These are phyloP conservation scores for Poicephalus meyeri DNA, from an alignment of 2,113 vertebrate genomes.

Conservation along the genomic window DNA sequence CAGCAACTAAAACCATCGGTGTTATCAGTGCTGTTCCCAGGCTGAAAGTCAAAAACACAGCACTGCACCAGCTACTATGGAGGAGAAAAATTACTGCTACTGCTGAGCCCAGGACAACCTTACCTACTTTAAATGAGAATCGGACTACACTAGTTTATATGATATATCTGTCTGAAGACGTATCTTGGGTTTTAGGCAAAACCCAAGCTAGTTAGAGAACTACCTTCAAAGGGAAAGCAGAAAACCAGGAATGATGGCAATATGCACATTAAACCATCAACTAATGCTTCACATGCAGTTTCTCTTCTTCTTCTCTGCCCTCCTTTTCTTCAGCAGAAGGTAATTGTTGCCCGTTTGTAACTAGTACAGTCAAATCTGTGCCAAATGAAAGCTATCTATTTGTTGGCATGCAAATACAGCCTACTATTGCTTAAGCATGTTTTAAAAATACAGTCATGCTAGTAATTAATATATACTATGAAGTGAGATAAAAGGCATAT, in stretches of 20 bases:
- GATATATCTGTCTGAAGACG: not conserved
- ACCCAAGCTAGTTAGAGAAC: not conserved
- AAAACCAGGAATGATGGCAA: not conserved
- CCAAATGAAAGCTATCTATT: conserved; percentile 18
- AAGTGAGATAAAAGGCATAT: not conserved
- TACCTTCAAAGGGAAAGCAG: not conserved
- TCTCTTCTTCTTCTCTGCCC: not conserved
- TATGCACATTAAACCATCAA: not conserved
- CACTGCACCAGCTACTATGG: too few species aligned
- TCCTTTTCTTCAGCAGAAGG: conserved; percentile 2
- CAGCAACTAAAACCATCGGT: too few species aligned
- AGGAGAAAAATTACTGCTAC: too few species aligned
- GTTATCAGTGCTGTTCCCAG: too few species aligned
- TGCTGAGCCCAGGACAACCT: not conserved
- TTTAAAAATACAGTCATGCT: not conserved
- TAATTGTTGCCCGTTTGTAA: not conserved
- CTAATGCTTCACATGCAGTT: not conserved
- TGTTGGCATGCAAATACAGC: not conserved
- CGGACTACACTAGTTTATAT: not conserved
- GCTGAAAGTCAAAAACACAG: too few species aligned
- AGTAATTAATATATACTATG: not conserved
- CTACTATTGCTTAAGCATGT: not conserved
- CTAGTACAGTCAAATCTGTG: not conserved
- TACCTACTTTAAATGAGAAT: not conserved
- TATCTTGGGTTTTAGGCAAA: not conserved